Evolutionary conservation across 2,888 invertebrate species (phyloP).

Genomic region (Apotomis capreana): DNA sequence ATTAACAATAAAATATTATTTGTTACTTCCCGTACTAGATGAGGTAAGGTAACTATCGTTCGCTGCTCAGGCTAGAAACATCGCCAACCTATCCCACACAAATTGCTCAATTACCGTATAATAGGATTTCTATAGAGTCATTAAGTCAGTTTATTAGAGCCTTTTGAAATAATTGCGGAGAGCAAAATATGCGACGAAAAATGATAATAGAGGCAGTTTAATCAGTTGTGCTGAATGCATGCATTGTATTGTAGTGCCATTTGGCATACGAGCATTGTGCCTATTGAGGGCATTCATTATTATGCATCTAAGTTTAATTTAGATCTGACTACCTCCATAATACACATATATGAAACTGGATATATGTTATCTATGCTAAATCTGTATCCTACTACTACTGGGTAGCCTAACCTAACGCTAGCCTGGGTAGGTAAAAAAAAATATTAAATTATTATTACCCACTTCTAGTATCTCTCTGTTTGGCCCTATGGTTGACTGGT

Average conservation of each 20-base stretch:
- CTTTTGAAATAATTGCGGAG: constrained; percentile 22
- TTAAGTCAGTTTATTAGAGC: constrained; percentile 28
- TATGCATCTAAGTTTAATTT: constrained; percentile 23
- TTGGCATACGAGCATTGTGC: constrained; percentile 56
- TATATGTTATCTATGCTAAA: too few relatives aligned
- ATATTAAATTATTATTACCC: too few relatives aligned
- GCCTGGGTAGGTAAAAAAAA: too few relatives aligned
- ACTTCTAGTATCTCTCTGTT: too few relatives aligned
- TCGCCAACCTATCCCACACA: not conserved
- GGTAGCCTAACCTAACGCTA: too few relatives aligned
- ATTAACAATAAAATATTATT: too few relatives aligned
- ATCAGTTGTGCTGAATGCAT: constrained; percentile 57
- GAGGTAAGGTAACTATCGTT: too few relatives aligned
- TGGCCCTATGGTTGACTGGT: too few relatives aligned
- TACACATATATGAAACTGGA: not conserved
- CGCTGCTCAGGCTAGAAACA: not conserved
- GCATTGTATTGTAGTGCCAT: constrained; percentile 58
- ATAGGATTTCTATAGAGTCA: constrained; percentile 23
- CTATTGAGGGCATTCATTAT: constrained; percentile 39
- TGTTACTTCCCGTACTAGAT: too few relatives aligned
- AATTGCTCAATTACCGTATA: constrained; percentile 9
- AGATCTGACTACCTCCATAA: not conserved
- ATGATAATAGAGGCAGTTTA: constrained; percentile 38
- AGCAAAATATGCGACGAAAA: constrained; percentile 31
- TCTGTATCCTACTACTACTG: too few relatives aligned